phyloP scores from a whole-genome alignment of 2,888 invertebrate genomes.

The Hemistola chrysoprasaria region DNA sequence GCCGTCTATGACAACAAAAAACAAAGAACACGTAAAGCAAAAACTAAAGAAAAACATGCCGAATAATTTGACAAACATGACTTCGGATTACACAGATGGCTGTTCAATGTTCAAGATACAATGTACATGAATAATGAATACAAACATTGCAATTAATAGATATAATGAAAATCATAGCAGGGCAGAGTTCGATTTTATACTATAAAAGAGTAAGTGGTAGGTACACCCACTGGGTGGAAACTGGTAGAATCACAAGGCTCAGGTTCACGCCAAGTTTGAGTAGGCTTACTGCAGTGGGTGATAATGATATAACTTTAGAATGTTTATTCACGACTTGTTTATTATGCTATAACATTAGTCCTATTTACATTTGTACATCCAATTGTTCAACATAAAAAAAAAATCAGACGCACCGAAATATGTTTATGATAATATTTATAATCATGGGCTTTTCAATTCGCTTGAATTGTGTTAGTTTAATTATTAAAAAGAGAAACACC shows the following conservation, averaged over 20 bases:
- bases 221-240: constrained; percentile 45
- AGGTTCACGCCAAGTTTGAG: constrained; percentile 46
- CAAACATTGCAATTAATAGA: constrained; percentile 45
- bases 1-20: constrained; percentile 80
- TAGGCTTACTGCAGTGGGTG: constrained; percentile 53
- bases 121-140: constrained; percentile 31
- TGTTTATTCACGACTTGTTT: constrained; percentile 37
- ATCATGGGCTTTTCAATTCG: no score
- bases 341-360: constrained; percentile 18
- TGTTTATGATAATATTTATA: not conserved
- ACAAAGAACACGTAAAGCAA: constrained; percentile 74
- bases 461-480: no score
- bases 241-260: constrained; percentile 35
- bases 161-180: constrained; percentile 19
- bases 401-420: constrained; percentile 3
- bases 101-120: constrained; percentile 19
- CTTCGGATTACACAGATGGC: constrained; percentile 38
- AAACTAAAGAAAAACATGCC: constrained; percentile 64
- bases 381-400: not conserved
- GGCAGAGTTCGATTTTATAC: constrained; percentile 51
- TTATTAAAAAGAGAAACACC: no score
- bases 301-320: constrained; percentile 41
- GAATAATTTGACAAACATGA: constrained; percentile 46
- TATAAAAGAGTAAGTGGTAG: constrained; percentile 34
- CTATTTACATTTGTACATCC: constrained; percentile 21